These are phyloP conservation scores for Gasterosteus nipponicus DNA, from an alignment of 2,113 vertebrate species.

Conservation along the genomic window DNA sequence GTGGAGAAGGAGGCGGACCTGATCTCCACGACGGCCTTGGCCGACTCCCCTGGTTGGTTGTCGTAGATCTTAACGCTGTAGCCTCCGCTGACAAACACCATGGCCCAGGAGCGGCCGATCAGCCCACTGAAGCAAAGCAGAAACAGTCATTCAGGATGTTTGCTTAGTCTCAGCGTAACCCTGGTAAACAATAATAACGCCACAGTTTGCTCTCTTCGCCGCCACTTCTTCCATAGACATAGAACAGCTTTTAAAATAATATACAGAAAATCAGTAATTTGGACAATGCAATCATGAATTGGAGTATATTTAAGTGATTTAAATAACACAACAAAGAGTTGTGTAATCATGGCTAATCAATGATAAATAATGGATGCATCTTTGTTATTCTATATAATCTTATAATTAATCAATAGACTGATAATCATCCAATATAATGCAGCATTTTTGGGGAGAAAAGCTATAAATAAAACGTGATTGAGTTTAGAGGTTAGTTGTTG, in stretches of 20 bases:
- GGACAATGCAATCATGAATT: not conserved
- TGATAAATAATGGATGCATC: no score
- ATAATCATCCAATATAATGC: not conserved
- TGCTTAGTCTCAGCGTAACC: not conserved
- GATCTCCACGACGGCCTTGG: constrained; percentile 84
- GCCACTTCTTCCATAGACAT: not conserved
- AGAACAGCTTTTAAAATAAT: not conserved
- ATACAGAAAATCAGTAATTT: not conserved
- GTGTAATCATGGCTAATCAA: no score
- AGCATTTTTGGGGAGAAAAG: not conserved
- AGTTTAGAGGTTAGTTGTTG: not conserved
- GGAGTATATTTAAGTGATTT: not conserved
- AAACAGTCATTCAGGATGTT: not conserved
- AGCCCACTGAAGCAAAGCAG: constrained; percentile 84
- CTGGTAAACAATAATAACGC: not conserved
- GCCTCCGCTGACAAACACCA: constrained; percentile 92
- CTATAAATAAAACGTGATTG: not conserved
- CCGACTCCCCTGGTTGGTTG: constrained; percentile 86
- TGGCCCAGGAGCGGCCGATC: constrained; percentile 95
- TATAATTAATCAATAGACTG: not conserved
- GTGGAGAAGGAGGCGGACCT: constrained; percentile 75
- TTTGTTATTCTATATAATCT: no score
- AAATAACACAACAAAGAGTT: not conserved
- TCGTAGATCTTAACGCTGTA: constrained; percentile 92
- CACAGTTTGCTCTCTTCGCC: not conserved